Base-by-base conservation (phyloP, 2,113 vertebrate genomes). In the Zapus hudsonius region DNA sequence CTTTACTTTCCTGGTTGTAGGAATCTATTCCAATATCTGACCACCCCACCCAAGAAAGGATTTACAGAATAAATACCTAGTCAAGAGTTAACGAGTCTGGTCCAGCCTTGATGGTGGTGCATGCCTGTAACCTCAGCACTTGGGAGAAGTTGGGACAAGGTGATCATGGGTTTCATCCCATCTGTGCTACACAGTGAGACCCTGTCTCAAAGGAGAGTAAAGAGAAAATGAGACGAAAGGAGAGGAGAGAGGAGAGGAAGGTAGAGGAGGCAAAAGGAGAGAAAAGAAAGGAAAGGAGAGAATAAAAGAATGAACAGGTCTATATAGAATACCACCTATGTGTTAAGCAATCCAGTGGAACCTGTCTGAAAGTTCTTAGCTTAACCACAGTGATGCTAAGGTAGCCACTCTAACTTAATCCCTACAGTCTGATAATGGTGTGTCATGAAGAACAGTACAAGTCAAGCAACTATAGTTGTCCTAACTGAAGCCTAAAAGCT, bases 51-150 rank as follows among this genome's bases (percentile, higher is more conserved):
- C 86, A 82, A 83, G 73, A 93, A 44, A 29, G 8, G n/a, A 67
- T 20, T n/a, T 74, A 91, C 25, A 33, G 61, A 93, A n/a, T 72
- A 87, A 95, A 80, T 36, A 29, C n/a, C 88, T 66, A 93, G 42
- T 61, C 52, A 59, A 57, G 70, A 38, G 91, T 78, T 47, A 82
- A 64, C 5, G 38, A 64, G 57, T 40, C 47, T 73, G 52, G 52
- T 22, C 6, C 25, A 29, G 83, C 47, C 7, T 52, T 29, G 27
- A 38, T 2, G 36, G n/a, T 22, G 47, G 55, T 12, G 11, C 4
- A 23, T 3, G 20, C 38, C 17, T 57, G 70, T 72, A 33, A 38
- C 40, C 52, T 47, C 27, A 20, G 10, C 23, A 38, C n/a, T 57
- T 55, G 47, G 67, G 52, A 52, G 11, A 40, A 22, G 12, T 33